Base-by-base conservation (phyloP, 2,888 invertebrate genomes). In the Nymphalis urticae region DNA sequence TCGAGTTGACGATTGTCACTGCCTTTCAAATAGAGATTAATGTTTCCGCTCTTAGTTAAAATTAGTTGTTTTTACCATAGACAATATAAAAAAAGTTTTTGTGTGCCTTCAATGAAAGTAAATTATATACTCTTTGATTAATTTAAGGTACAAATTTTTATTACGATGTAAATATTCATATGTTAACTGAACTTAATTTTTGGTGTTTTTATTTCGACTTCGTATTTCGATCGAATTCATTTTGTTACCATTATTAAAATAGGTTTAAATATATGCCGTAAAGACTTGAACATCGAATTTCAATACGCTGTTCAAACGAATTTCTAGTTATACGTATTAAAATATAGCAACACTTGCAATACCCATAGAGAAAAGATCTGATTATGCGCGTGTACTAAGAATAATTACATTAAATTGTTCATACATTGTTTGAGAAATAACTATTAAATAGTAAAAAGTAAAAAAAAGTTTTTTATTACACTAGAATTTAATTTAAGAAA, bases 251-350 rank as follows among this genome's bases (percentile, higher is more conserved):
- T 50, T 19, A 16, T 32, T 48, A 32, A 50, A 50, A 62, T 62
- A 62, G 47, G 4, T 32, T 32, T 50, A 48, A 50, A 32, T 62
- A 17, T 32, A 32, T n/a, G 10, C 19, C 19, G n/a, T 50, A 62
- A 17, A 32, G 60, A 56, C 48, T 64, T 59, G 66, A 65, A 53
- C 51, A 69, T 64, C 66, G 61, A 73, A 70, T 54, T 70, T 53
- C 68, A 60, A 66, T 62, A 54, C 64, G 56, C 70, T 69, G 73
- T 67, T 69, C 73, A 72, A 69, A 69, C 72, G 71, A 72, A 72
- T 72, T 73, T 69, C 58, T 73, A 69, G 64, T 64, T 59, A 56
- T 69, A 69, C 62, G 62, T 66, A 62, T 66, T 67, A 68, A 69
- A 61, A 65, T 68, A 65, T 67, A 63, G 71, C 61, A 70, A 73